Base-by-base conservation (phyloP, 2,797 vertebrate species). In the Gambusia yucatana region DNA sequence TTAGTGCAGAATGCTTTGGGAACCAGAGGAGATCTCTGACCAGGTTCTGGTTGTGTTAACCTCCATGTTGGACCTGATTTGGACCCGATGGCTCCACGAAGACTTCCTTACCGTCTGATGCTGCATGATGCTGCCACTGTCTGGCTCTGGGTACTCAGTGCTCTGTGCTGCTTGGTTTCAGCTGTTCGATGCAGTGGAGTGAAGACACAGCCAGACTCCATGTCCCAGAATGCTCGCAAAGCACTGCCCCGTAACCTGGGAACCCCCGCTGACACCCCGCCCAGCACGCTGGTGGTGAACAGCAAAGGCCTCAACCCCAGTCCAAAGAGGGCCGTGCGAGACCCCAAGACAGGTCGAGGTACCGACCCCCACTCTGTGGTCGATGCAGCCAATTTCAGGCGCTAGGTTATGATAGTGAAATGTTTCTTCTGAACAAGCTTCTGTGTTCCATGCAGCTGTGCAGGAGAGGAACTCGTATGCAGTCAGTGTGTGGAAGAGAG, bases 281-380 rank as follows among this genome's bases (percentile, higher is more conserved):
- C 98, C 47, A 97, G 97, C 89, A 94, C 96, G 3, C 84, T 97
- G 89, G 92, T 96, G 78, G 94, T 96, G 80, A 95, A 95, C 92
- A 97, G 95, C 92, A 99, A 97, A 93, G 97, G 96, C 86, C 94
- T 98, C 84, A 97, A 96, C 88, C 98, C 97, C 86, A 99, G 98
- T 94, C 98, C 98, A 83, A 99, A 99, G 94, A 97, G 98, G 91
- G 97, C 98, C 0, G 95, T 97, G 81, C 96, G 98, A 78, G 98
- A 99, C 92, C 98, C 98, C 87, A 99, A 99, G 93, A 99, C 98
- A 46, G 98, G 98, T 82, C 97, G 97, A 98, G 98, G 98, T 99
- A 91, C 52, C 5, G 6, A 39, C n/a, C 69, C 6, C 11, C 39
- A 13, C 20, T 22, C 59, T 77, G 14, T 11, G 10, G 63, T 4